Evolutionary conservation across 2,113 vertebrate species (phyloP), one percentile per base, ranked within the genome.

Genomic region (Daubentonia madagascariensis): DNA sequence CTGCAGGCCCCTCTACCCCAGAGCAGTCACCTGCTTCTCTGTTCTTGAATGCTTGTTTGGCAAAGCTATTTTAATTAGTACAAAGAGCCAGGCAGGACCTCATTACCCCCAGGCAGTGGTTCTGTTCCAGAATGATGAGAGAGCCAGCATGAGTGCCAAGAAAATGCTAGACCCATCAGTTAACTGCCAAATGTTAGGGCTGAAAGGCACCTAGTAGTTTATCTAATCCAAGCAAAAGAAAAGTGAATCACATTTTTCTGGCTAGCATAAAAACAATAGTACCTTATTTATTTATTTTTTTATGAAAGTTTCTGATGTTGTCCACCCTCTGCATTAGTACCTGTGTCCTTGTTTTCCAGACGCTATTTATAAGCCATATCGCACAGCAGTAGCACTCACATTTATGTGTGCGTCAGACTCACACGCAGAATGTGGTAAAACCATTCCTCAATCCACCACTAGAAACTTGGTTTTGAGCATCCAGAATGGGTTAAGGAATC

Each of bases 21-120:
- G 6, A 50, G 65, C 61, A 89, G 37, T 17, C 28, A 28, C 32
- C 8, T 18, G 32, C 28, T 70, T 85, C 32, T 84, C 9, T 91
- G 18, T 83, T 54, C 52, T 37, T 65, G 22, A 80, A 12, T 91
- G 57, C 50, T 85, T 96, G 22, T 86, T 90, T 96, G 94, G 65
- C 76, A 97, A 88, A 96, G 30, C 45, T 8, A 12, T 91, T 96
- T 96, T 91, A 94, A 91, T 96, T 89, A 93, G 59, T 14, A 61
- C 30, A 81, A 40, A 94, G 89, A 94, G 52, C 20, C 72, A 78
- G 80, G 40, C 4, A 95, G 57, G 61, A 72, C 14, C 25, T 80
- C 37, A 35, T 93, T 91, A 78, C 1, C 78, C 73, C 1, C 2
- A 91, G 83, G 78, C 54, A 73, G 52, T 30, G 65, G 81, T 95